Conservation (phyloP, 2,888 invertebrate species). For the Crematogaster levior region DNA sequence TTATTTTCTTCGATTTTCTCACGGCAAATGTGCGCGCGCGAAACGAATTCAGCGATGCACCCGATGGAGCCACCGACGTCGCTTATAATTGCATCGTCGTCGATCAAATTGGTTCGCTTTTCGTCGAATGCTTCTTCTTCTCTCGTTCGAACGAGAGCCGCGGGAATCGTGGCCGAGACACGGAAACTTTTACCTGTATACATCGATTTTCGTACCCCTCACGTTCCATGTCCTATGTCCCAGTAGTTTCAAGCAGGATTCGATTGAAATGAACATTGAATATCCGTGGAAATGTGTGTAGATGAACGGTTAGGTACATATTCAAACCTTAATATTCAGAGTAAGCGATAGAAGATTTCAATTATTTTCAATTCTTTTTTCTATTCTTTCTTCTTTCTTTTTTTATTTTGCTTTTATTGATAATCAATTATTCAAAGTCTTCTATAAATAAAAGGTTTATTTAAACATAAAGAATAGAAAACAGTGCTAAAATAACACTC, state of each 20-base stretch:
- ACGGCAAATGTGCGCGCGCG: constrained; percentile 42
- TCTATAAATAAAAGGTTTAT: background rate
- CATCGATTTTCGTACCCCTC: constrained; percentile 30
- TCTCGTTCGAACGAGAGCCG: background rate
- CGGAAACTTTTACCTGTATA: background rate
- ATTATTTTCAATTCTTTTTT: background rate
- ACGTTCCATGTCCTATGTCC: background rate
- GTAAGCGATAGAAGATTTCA: background rate
- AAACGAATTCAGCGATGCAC: constrained; percentile 50
- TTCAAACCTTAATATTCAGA: background rate
- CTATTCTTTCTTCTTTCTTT: background rate
- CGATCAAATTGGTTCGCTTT: constrained; percentile 20
- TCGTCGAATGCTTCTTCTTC: constrained; percentile 13
- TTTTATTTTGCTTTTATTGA: background rate
- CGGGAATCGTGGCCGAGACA: background rate
- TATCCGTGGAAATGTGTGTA: constrained; percentile 3
- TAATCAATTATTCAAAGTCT: background rate
- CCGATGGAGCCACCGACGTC: constrained; percentile 46
- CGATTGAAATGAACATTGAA: constrained; percentile 21
- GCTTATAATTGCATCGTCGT: constrained; percentile 15
- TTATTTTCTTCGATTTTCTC: constrained; percentile 62
- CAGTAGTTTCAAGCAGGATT: background rate
- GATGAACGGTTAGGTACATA: background rate
- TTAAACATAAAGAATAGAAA: background rate
- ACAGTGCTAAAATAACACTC: background rate